phyloP scores from a whole-genome alignment of 1,140 invertebrate species.

The Diachasmimorpha longicaudata region DNA sequence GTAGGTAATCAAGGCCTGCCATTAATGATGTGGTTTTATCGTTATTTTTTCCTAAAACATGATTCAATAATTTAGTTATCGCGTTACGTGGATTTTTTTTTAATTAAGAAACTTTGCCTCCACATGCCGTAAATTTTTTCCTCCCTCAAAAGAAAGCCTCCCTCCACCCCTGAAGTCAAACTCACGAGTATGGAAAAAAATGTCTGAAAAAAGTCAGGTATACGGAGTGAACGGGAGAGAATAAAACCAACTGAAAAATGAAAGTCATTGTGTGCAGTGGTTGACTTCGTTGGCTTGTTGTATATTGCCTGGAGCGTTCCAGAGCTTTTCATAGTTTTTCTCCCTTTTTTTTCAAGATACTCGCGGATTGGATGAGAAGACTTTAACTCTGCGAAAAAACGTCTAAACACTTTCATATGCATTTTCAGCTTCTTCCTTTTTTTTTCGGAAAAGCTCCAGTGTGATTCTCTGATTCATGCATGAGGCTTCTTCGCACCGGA shows the following conservation, averaged over 20 bases:
- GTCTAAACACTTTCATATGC: background rate
- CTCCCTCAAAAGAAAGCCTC: background rate
- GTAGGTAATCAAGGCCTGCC: no score
- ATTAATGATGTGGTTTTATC: no score
- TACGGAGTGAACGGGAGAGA: background rate
- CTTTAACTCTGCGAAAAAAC: background rate
- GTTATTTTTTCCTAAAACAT: no score
- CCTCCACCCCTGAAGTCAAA: background rate
- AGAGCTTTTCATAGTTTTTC: background rate
- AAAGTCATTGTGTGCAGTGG: constrained; percentile 9
- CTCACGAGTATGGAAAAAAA: background rate
- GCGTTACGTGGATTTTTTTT: background rate
- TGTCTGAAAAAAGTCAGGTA: background rate
- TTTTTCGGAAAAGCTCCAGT: background rate
- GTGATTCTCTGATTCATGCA: background rate
- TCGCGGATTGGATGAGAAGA: background rate
- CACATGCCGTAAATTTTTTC: background rate
- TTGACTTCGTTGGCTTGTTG: background rate
- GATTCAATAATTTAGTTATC: no score
- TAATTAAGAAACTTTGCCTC: background rate
- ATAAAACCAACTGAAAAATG: background rate
- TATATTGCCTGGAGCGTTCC: background rate
- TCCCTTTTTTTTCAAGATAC: background rate
- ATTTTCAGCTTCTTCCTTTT: background rate
- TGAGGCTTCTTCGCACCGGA: constrained; percentile 4